phyloP scores from a whole-genome alignment of 1,140 invertebrate genomes.

The Drosophila mojavensis region DNA sequence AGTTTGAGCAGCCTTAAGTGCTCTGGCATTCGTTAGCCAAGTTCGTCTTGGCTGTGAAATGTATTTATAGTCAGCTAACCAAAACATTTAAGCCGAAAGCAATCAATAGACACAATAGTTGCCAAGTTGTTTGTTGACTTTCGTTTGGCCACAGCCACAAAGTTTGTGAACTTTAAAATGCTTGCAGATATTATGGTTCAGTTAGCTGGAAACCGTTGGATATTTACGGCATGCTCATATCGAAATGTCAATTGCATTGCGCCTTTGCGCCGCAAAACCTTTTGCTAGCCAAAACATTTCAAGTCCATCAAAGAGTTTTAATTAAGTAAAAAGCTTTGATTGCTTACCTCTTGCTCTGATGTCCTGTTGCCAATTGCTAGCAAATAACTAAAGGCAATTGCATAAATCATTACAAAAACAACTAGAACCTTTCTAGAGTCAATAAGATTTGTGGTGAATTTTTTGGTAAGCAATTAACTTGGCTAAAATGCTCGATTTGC shows the following conservation, averaged over 20 bases:
- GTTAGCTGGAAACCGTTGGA: slow-evolving; percentile 45
- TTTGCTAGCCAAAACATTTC: slow-evolving; percentile 1
- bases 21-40: background rate
- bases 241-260: slow-evolving; percentile 55
- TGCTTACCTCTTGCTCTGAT: background rate
- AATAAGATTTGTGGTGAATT: slow-evolving; percentile 19
- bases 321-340: slow-evolving; percentile 49
- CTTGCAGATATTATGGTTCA: slow-evolving; percentile 38
- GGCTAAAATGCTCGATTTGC: slow-evolving; percentile 34
- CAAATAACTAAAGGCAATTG: slow-evolving; percentile 28
- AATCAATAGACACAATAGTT: slow-evolving; percentile 19
- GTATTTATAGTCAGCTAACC: slow-evolving; percentile 5
- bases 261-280: slow-evolving; percentile 10
- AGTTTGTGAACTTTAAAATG: slow-evolving; percentile 36
- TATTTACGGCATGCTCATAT: slow-evolving; percentile 42
- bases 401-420: slow-evolving; percentile 28
- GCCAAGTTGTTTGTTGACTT: slow-evolving; percentile 30
- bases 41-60: slow-evolving; percentile 1
- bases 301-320: slow-evolving; percentile 45
- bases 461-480: slow-evolving; percentile 2
- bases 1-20: background rate
- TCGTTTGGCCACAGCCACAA: slow-evolving; percentile 16
- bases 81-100: slow-evolving; percentile 16
- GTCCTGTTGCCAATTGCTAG: slow-evolving; percentile 7
- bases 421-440: slow-evolving; percentile 34